Percentiles rank a stretch among this genome's conserved stretches.
phyloP scores from a whole-genome alignment of 2,888 invertebrate species.

The Sicus ferrugineus region DNA sequence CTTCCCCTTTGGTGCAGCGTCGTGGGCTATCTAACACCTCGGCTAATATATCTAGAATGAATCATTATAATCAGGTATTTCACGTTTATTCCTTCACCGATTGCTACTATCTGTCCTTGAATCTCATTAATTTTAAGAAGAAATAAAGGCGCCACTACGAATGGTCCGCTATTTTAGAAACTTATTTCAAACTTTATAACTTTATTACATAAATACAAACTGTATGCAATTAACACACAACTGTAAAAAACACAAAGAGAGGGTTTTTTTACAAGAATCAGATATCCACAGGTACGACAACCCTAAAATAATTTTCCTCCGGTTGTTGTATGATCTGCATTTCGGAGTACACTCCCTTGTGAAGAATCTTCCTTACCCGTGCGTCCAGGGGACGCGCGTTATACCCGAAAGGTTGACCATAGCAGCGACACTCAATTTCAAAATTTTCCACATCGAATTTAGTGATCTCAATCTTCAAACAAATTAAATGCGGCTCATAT shows the following conservation, averaged over 20 bases:
- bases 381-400: slow-evolving; percentile 96
- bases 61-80: too few species aligned
- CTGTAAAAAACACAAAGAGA: too few species aligned
- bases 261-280: slow-evolving; percentile 57
- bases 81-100: too few species aligned
- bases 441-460: slow-evolving; percentile 86
- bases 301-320: slow-evolving; percentile 77
- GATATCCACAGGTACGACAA: slow-evolving; percentile 98
- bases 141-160: too few species aligned
- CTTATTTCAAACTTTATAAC: too few species aligned
- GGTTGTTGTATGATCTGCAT: slow-evolving; percentile 89
- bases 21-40: too few species aligned
- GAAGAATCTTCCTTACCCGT: slow-evolving; percentile 98
- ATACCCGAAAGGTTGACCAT: slow-evolving; percentile 93
- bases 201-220: not conserved
- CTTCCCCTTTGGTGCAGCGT: too few species aligned
- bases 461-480: slow-evolving; percentile 84
- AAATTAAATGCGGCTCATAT: slow-evolving; percentile 89
- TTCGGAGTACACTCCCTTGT: slow-evolving; percentile 98
- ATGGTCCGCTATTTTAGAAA: too few species aligned
- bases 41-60: too few species aligned
- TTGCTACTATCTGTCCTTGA: too few species aligned
- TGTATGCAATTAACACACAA: too few species aligned
- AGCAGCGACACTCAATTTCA: slow-evolving; percentile 80
- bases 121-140: too few species aligned